Base-by-base conservation (phyloP, 2,888 invertebrate genomes). In the Eudemis profundana region DNA sequence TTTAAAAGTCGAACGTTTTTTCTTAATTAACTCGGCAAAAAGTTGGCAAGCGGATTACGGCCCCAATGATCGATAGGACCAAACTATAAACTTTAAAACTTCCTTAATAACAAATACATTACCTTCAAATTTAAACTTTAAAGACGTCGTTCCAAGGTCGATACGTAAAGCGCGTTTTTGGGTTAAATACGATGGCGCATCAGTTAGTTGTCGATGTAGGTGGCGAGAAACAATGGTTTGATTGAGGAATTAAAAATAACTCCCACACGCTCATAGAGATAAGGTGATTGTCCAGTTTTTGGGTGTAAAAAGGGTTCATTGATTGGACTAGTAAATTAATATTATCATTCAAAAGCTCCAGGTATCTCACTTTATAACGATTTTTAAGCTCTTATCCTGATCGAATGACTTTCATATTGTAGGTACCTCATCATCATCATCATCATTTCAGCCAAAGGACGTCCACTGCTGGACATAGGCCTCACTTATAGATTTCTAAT, bases 1-100 rank as follows among this genome's bases (percentile, higher is more conserved):
- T 51, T 64, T 23, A 46, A 51, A 12, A 21, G 51, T 42, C 36
- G n/a, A 21, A 7, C 4, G n/a, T 38, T 46, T 61, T 66, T 61
- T 54, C 29, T 61, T 47, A 42, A 49, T 47, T 61, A 66, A 47
- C 51, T 19, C 47, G 47, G 38, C 47, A 61, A 61, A 54, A 54
- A 50, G 47, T 15, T 47, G 21, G 42, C 23, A 49, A 3, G 49
- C 49, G 56, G 61, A 61, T 66, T 56, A 56, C 38, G 14, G 12
- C 12, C 21, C 4, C 10, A 8, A 59, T 49, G 49, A 49, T 57
- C 7, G 40, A 42, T 57, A 10, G 14, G n/a, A 44, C 12, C 14
- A 12, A 5, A 5, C 12, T 10, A n/a, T 33, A 44, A 19, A 3
- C 5, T 38, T 17, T 14, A 14, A 27, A 23, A 27, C 12, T 12